Evolutionary conservation across 2,113 vertebrate species (phyloP).

Genomic region (Rhombomys opimus): DNA sequence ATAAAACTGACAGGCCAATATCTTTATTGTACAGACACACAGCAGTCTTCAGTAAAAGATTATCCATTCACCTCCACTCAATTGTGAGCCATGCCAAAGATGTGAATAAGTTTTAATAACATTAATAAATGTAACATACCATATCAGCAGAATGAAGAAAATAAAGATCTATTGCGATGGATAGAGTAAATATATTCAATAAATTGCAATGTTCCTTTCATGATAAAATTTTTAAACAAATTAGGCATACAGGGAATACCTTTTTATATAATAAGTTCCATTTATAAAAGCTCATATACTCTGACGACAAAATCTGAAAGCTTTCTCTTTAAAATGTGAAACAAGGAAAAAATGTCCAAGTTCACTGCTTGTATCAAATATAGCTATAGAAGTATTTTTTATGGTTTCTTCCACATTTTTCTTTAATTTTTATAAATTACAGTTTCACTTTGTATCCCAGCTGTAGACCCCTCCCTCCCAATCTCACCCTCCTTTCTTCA

Average conservation of each 20-base stretch:
- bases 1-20: neutral
- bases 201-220: neutral
- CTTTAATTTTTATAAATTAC: no score
- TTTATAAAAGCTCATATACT: neutral
- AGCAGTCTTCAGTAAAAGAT: neutral
- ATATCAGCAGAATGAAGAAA: neutral
- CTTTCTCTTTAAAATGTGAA: neutral
- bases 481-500: no score
- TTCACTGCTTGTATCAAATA: neutral
- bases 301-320: neutral
- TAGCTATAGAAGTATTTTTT: neutral
- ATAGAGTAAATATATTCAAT: neutral
- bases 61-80: neutral
- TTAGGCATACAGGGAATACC: neutral
- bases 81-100: neutral
- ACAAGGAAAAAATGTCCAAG: neutral
- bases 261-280: neutral
- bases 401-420: no score
- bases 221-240: neutral
- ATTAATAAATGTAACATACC: neutral
- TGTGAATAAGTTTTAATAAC: neutral
- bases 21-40: neutral
- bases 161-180: neutral
- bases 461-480: no score
- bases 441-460: no score